phyloP scores from a whole-genome alignment of 2,113 vertebrate genomes.

The Marmota monax region DNA sequence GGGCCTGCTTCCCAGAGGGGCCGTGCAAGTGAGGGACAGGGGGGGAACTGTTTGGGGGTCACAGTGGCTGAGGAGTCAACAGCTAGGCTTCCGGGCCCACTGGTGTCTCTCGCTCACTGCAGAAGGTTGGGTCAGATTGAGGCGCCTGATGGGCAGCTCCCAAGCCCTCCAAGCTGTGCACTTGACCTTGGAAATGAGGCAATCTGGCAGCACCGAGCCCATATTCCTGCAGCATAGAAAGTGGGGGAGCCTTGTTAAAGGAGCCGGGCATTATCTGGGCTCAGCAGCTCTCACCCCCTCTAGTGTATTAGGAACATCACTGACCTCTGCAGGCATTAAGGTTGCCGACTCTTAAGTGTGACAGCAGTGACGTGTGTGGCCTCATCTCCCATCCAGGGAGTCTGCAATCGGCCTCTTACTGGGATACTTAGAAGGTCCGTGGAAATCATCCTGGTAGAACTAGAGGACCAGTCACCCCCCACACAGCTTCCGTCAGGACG shows the following conservation, averaged over 20 bases:
- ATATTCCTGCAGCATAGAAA: background rate
- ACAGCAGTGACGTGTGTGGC: fast-evolving
- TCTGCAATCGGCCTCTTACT: background rate
- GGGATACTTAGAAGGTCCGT: background rate
- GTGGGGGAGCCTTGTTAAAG: fast-evolving
- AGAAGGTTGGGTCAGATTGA: too few species aligned
- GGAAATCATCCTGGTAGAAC: background rate
- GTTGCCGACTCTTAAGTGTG: background rate
- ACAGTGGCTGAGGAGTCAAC: background rate
- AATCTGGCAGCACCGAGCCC: fast-evolving
- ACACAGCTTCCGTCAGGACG: background rate
- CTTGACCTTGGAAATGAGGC: background rate
- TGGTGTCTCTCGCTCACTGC: background rate
- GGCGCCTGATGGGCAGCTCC: background rate
- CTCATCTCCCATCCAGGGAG: background rate
- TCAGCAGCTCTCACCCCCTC: background rate
- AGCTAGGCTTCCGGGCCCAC: background rate
- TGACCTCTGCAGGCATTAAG: background rate
- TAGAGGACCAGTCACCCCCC: background rate
- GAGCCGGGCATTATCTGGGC: fast-evolving
- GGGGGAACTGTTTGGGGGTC: background rate
- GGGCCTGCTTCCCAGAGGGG: background rate
- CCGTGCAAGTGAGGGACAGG: background rate
- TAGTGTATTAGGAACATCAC: background rate
- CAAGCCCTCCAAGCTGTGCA: background rate